Percentiles rank a stretch among this genome's conserved stretches.
Conservation (phyloP, 2,797 vertebrate species). For the Rhadinocentrus ornatus region DNA sequence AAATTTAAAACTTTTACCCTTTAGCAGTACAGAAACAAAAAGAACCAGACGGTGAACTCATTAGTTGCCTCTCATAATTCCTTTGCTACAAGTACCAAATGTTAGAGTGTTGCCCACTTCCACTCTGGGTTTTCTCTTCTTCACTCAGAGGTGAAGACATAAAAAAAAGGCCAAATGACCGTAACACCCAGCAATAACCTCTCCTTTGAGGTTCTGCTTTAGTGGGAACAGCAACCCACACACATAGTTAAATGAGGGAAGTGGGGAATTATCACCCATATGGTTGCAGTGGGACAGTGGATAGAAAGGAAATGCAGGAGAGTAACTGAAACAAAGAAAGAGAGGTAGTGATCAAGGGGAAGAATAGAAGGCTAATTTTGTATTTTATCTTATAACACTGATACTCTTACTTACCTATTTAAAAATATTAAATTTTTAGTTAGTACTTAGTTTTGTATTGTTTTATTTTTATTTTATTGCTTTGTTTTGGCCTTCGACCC, state of each 20-base stretch:
- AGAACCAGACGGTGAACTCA: background rate
- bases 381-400: conserved; percentile 27
- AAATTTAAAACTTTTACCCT: background rate
- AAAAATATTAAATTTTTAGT: background rate
- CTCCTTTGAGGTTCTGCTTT: conserved; percentile 40
- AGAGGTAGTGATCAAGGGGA: background rate
- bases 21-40: background rate
- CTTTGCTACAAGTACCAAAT: background rate
- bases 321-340: background rate
- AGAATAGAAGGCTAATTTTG: conserved; percentile 14
- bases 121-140: conserved; percentile 8
- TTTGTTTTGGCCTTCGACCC: no score
- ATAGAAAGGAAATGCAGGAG: background rate
- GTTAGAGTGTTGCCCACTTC: background rate
- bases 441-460: background rate
- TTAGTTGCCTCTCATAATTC: conserved; percentile 11
- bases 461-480: no score
- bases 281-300: background rate
- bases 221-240: conserved; percentile 21
- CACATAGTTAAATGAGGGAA: conserved; percentile 12
- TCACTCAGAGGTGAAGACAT: conserved; percentile 44
- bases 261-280: conserved; percentile 10
- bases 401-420: background rate
- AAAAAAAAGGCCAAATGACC: conserved; percentile 49
- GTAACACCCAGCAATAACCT: conserved; percentile 21